A percentile compares a stretch with the other conserved stretches of the same genome.
Evolutionary conservation across 2,113 vertebrate genomes (phyloP).

Genomic region (Peucedramus taeniatus): DNA sequence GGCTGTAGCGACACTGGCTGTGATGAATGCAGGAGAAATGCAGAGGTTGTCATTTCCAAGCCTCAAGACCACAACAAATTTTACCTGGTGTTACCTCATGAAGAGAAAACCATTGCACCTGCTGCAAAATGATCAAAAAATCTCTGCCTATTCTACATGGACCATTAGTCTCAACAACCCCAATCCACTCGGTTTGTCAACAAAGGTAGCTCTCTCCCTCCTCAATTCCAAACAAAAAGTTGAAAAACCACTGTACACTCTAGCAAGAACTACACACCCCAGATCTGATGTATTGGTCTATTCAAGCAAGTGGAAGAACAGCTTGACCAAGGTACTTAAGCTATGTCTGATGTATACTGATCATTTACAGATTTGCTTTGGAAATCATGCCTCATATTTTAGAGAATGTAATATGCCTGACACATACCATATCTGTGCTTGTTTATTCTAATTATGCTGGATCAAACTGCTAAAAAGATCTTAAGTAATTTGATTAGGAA

Average conservation of each 20-base stretch:
- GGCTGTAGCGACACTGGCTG: slow-evolving; percentile 67
- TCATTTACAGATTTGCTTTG: not conserved
- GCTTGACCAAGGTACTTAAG: slow-evolving; percentile 83
- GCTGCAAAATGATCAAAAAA: slow-evolving; percentile 86
- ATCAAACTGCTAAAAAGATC: not conserved
- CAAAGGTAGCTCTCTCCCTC: slow-evolving; percentile 93
- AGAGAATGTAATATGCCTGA: not conserved
- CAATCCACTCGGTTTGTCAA: slow-evolving; percentile 89
- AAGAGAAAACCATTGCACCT: slow-evolving; percentile 87
- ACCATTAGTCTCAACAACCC: slow-evolving; percentile 81
- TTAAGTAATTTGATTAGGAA: slow-evolving; percentile 8
- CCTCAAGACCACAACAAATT: slow-evolving; percentile 91
- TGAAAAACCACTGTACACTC: slow-evolving; percentile 87
- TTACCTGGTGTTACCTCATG: slow-evolving; percentile 94
- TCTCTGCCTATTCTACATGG: slow-evolving; percentile 90
- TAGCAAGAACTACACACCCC: slow-evolving; percentile 84
- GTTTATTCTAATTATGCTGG: not conserved
- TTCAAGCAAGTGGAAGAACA: slow-evolving; percentile 90
- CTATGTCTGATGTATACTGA: not conserved
- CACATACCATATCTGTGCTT: not conserved
- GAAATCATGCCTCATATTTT: not conserved
- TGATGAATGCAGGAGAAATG: slow-evolving; percentile 73
- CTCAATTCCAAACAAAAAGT: slow-evolving; percentile 92
- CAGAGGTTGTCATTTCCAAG: slow-evolving; percentile 87
- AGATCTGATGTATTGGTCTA: slow-evolving; percentile 90